Conservation (phyloP, 2,113 vertebrate species). For the Corythornis madagascariensis region DNA sequence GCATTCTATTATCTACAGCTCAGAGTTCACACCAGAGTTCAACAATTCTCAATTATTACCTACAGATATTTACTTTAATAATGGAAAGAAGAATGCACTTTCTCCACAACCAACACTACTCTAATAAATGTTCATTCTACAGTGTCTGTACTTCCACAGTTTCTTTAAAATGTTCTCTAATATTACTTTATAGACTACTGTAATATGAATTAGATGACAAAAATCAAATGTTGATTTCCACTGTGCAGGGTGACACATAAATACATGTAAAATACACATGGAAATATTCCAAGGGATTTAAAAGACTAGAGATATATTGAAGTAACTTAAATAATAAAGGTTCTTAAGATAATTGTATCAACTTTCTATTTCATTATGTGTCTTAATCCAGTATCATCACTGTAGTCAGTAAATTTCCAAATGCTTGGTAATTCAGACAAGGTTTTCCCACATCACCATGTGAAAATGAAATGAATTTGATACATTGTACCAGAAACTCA, state of each 20-base stretch:
- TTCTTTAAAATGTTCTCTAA: neutral
- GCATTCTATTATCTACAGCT: neutral
- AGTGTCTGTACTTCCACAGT: neutral
- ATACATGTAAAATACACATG: neutral
- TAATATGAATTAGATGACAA: neutral
- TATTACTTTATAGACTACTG: neutral
- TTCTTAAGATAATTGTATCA: neutral
- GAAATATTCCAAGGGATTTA: neutral
- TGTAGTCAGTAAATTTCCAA: neutral
- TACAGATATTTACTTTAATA: neutral
- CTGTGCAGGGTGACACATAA: neutral
- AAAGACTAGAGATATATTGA: neutral
- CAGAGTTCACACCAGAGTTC: neutral
- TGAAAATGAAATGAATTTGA: neutral
- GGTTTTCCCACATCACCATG: neutral
- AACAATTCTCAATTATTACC: neutral
- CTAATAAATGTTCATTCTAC: neutral
- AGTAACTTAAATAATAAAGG: neutral
- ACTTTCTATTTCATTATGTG: neutral
- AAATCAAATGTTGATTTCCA: neutral
- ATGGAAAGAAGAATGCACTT: neutral
- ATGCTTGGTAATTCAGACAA: neutral
- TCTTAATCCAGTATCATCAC: neutral
- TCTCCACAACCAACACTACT: neutral
- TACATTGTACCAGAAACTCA: neutral